Percentiles rank a stretch among this genome's conserved stretches.
Evolutionary conservation across 2,888 invertebrate genomes (phyloP).

Genomic region (Chironomus riparius): DNA sequence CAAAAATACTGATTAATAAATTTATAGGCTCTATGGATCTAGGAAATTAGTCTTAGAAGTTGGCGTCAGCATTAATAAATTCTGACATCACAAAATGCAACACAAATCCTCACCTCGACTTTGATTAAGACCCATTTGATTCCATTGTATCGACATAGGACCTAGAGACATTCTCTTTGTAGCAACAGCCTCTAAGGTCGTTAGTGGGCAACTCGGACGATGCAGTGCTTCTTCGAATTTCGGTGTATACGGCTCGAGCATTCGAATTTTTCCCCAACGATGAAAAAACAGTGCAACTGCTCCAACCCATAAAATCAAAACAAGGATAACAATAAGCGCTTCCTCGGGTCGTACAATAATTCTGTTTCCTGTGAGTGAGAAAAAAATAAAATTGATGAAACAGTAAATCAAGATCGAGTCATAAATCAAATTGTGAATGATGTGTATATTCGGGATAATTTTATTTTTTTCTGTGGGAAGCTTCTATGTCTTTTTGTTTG

Average conservation of each 20-base stretch:
- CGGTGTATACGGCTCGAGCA: slow-evolving; percentile 84
- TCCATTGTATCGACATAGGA: slow-evolving; percentile 14
- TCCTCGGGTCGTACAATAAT: slow-evolving; percentile 77
- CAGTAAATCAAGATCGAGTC: background rate
- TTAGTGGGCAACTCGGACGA: slow-evolving; percentile 38
- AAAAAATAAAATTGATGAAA: slow-evolving; percentile 9
- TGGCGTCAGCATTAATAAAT: too few relatives aligned
- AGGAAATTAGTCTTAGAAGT: too few relatives aligned
- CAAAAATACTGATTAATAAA: too few relatives aligned
- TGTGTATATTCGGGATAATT: background rate
- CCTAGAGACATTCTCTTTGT: slow-evolving; percentile 11
- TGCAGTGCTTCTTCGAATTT: slow-evolving; percentile 55
- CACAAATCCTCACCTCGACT: background rate
- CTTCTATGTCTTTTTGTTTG: background rate
- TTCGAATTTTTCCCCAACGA: slow-evolving; percentile 89
- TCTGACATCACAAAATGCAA: background rate
- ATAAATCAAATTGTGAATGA: slow-evolving; percentile 2
- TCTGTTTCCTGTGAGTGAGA: slow-evolving; percentile 45
- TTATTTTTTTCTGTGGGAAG: background rate
- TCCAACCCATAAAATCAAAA: slow-evolving; percentile 77
- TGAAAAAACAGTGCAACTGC: slow-evolving; percentile 87
- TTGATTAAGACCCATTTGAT: background rate
- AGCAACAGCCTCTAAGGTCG: slow-evolving; percentile 72
- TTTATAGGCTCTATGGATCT: too few relatives aligned
- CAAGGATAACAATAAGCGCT: slow-evolving; percentile 73